Conservation (phyloP, 37 sponge, comb jelly and placozoan genomes). For the Lycopodina hypogea region DNA sequence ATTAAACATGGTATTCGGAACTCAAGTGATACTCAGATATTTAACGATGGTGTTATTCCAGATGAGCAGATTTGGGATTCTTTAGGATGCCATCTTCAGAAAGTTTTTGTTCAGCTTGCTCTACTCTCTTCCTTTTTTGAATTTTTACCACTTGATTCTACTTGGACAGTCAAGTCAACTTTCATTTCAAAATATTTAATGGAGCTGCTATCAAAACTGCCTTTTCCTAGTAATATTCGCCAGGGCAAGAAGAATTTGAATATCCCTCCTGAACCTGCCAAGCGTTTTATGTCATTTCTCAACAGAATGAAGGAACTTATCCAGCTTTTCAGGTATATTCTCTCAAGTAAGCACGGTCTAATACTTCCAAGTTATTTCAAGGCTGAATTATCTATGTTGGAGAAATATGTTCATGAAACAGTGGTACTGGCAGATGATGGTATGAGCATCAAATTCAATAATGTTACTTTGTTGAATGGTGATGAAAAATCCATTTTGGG, state of each 20-base stretch:
- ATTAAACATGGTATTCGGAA: not conserved
- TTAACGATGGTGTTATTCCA: not conserved
- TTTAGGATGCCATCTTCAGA: conserved; percentile 7
- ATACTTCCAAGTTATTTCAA: conserved; percentile 18
- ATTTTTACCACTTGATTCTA: conserved; percentile 1
- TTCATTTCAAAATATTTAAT: not conserved
- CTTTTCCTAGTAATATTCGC: not conserved
- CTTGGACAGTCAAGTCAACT: not conserved
- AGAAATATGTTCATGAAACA: not conserved
- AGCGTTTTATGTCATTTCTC: conserved; percentile 1
- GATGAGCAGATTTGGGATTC: conserved; percentile 7
- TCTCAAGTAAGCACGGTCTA: not conserved
- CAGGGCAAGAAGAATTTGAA: not conserved
- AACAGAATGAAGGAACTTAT: conserved; percentile 27
- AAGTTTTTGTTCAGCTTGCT: not conserved
- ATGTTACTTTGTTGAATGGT: not conserved
- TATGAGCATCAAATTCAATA: not conserved
- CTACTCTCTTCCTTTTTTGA: not conserved
- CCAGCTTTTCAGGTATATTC: not conserved
- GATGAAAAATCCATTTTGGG: not conserved
- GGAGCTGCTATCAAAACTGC: conserved; percentile 29
- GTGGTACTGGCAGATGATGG: not conserved
- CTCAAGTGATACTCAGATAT: not conserved
- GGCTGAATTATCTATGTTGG: conserved; percentile 5
- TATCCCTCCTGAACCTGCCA: not conserved